Conservation (phyloP, 2,888 invertebrate species). For the Aphidoletes aphidimyza region DNA sequence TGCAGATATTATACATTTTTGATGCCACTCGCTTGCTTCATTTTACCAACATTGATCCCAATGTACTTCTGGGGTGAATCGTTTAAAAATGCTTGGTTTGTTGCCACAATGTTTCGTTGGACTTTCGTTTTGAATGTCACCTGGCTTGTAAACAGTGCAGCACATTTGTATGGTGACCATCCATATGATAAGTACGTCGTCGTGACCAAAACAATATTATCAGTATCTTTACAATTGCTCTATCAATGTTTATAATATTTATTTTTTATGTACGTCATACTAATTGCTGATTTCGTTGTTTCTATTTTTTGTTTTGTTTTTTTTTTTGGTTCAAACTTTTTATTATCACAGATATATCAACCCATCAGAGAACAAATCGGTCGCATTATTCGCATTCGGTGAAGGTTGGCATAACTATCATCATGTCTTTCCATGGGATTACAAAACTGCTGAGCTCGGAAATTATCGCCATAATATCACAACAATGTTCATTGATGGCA, state of each 20-base stretch:
- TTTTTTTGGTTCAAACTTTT: background rate
- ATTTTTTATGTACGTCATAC: too few relatives aligned
- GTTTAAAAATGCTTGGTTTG: constrained; percentile 74
- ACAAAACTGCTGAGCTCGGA: constrained; percentile 83
- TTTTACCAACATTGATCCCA: constrained; percentile 80
- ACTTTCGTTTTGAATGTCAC: constrained; percentile 84
- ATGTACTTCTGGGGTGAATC: constrained; percentile 83
- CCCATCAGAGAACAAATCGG: constrained; percentile 74
- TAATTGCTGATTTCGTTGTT: background rate
- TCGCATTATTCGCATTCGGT: constrained; percentile 73
- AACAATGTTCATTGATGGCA: constrained; percentile 81
- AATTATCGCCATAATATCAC: constrained; percentile 79
- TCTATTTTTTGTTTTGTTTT: background rate
- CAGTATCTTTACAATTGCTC: background rate
- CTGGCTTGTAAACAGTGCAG: constrained; percentile 91
- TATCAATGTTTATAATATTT: background rate
- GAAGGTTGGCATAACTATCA: constrained; percentile 90
- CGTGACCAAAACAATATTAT: constrained; percentile 17
- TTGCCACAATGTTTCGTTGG: constrained; percentile 80
- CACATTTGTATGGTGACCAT: constrained; percentile 82
- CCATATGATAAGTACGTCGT: constrained; percentile 76
- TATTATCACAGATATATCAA: constrained; percentile 69
- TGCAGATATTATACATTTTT: constrained; percentile 78
- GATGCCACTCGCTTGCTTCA: constrained; percentile 80
- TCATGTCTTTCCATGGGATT: constrained; percentile 87